These are phyloP conservation scores for Paguma larvata DNA, from an alignment of 2,797 vertebrate genomes.

Conservation along the genomic window DNA sequence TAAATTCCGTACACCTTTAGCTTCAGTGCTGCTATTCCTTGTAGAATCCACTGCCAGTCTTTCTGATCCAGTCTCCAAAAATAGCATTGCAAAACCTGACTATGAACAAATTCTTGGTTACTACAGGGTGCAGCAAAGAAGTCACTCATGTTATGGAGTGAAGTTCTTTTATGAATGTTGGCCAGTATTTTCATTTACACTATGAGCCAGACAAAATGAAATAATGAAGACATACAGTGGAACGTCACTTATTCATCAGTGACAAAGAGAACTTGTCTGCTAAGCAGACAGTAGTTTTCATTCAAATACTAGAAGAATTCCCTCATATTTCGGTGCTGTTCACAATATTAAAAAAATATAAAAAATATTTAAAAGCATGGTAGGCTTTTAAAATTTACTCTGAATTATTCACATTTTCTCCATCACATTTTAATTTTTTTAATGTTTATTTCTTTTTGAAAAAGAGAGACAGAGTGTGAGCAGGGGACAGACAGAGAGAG, in stretches of 20 bases:
- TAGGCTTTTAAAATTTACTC: neutral
- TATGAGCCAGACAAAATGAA: neutral
- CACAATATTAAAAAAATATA: neutral
- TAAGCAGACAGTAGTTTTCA: slow-evolving; percentile 32
- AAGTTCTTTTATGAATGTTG: neutral
- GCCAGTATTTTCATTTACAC: neutral
- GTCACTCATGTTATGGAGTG: neutral
- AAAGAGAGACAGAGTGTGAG: too few relatives aligned
- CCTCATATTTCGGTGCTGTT: neutral
- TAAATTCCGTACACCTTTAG: neutral
- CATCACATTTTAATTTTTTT: neutral
- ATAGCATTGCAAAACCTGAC: neutral
- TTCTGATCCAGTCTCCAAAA: neutral
- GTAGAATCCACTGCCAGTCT: neutral
- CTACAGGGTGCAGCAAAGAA: neutral
- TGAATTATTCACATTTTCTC: slow-evolving; percentile 25
- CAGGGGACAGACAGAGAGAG: too few relatives aligned
- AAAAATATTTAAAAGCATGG: too few relatives aligned
- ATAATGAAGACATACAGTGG: neutral
- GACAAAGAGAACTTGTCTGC: neutral
- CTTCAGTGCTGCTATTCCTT: neutral
- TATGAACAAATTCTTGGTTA: neutral
- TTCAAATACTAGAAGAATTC: slow-evolving; percentile 29
- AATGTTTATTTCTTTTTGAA: too few relatives aligned
- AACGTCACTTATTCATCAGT: neutral